These are phyloP conservation scores for Ptilodon capucinus DNA, from an alignment of 2,888 invertebrate genomes.

Conservation along the genomic window DNA sequence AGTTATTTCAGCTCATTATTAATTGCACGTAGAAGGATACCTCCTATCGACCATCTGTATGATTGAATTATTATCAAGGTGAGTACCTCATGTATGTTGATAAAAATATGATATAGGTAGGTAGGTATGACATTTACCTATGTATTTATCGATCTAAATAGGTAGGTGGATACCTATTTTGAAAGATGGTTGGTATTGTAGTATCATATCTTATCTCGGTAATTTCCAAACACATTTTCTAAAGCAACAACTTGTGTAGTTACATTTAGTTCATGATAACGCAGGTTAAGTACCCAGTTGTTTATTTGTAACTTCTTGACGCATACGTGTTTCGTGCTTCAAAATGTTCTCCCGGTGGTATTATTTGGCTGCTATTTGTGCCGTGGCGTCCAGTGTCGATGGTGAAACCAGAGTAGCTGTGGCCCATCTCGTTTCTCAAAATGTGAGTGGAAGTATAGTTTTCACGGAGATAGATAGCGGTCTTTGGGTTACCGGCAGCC, in stretches of 20 bases:
- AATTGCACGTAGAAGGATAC: no score
- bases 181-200: background rate
- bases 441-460: slow-evolving; percentile 47
- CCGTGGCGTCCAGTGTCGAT: slow-evolving; percentile 1
- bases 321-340: background rate
- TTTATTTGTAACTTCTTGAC: background rate
- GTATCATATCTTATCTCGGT: background rate
- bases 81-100: no score
- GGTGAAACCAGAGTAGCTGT: slow-evolving; percentile 44
- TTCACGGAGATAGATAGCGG: slow-evolving; percentile 77
- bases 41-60: no score
- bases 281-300: background rate
- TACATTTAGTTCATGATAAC: background rate
- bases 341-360: slow-evolving; percentile 1
- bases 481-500: slow-evolving; percentile 72
- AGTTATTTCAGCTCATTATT: no score
- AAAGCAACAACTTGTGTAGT: background rate
- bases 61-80: no score
- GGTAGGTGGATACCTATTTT: no score
- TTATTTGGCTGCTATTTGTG: slow-evolving; percentile 9
- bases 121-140: no score
- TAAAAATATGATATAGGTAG: no score
- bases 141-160: no score
- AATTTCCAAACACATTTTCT: background rate
- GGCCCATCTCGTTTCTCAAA: slow-evolving; percentile 44